Conservation (phyloP, 2,888 invertebrate genomes). For the Embidobia sp. region DNA sequence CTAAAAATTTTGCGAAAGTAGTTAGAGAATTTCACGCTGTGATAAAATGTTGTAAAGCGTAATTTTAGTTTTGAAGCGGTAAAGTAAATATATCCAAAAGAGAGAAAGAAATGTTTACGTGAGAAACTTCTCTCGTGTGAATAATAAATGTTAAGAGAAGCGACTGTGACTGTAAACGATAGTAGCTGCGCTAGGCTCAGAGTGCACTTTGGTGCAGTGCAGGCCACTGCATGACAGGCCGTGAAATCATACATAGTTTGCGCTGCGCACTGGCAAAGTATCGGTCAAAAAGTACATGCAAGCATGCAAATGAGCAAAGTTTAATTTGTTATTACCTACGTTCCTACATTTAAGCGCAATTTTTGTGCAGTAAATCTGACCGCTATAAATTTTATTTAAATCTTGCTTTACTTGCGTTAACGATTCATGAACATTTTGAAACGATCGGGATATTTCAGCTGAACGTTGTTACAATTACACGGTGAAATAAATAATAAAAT, state of each 20-base stretch:
- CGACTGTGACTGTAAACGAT: conserved; percentile 63
- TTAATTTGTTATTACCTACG: conserved; percentile 3
- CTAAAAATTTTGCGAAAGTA: conserved; percentile 9
- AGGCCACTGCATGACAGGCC: conserved; percentile 62
- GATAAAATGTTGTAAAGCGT: conserved; percentile 54
- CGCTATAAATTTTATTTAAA: too few relatives aligned
- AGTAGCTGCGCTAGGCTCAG: conserved; percentile 74
- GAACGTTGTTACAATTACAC: too few relatives aligned
- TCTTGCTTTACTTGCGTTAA: too few relatives aligned
- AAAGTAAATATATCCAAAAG: conserved; percentile 47
- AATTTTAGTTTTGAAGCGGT: conserved; percentile 41
- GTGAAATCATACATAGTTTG: conserved; percentile 42
- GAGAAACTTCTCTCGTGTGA: conserved; percentile 61
- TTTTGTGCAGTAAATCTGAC: neutral
- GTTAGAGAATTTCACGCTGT: conserved; percentile 22
- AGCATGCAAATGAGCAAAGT: conserved; percentile 17
- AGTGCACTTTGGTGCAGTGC: conserved; percentile 76
- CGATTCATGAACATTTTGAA: too few relatives aligned
- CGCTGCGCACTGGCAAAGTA: conserved; percentile 12
- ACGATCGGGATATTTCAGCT: too few relatives aligned
- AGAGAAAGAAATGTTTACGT: conserved; percentile 37
- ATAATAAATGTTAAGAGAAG: conserved; percentile 65
- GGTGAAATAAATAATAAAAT: too few relatives aligned
- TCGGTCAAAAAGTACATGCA: conserved; percentile 10
- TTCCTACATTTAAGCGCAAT: neutral